A percentile compares a stretch with the other conserved stretches of the same genome.
Conservation (phyloP, 2,113 vertebrate species). For the Trochalopteron elliotii region DNA sequence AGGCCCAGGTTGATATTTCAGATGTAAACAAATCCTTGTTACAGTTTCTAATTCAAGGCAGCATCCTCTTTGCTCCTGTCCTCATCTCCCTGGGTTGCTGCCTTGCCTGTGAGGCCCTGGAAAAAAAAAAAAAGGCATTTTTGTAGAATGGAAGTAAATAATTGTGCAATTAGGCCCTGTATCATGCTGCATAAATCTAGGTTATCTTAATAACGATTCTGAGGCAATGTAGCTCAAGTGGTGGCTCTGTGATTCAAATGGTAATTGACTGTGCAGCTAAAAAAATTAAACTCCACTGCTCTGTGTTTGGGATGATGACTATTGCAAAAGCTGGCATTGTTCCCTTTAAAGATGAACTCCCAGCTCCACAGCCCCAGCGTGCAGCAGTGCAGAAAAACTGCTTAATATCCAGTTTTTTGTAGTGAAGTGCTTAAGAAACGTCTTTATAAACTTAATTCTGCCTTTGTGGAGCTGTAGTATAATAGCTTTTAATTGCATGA, state of each 20-base stretch:
- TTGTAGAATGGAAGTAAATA: background rate
- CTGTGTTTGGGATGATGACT: conserved; percentile 12
- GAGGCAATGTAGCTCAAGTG: background rate
- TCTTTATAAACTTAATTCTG: conserved; percentile 29
- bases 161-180: background rate
- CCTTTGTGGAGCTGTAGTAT: background rate
- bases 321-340: conserved; percentile 30
- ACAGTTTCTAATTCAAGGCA: background rate
- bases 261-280: conserved; percentile 33
- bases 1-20: background rate
- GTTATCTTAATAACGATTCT: background rate
- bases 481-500: conserved; percentile 42
- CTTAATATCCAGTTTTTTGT: background rate
- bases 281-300: conserved; percentile 29
- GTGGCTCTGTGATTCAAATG: conserved; percentile 24
- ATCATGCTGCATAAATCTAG: conserved; percentile 27
- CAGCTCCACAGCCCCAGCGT: background rate
- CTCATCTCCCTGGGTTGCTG: background rate
- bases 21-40: background rate
- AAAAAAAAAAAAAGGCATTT: background rate
- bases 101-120: background rate
- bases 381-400: conserved; percentile 31
- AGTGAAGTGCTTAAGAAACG: background rate
- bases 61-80: background rate
- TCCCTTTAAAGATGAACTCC: conserved; percentile 35